Percentiles rank a stretch among this genome's conserved stretches.
phyloP scores from a whole-genome alignment of 2,888 invertebrate genomes.

The Tetranychus piercei region DNA sequence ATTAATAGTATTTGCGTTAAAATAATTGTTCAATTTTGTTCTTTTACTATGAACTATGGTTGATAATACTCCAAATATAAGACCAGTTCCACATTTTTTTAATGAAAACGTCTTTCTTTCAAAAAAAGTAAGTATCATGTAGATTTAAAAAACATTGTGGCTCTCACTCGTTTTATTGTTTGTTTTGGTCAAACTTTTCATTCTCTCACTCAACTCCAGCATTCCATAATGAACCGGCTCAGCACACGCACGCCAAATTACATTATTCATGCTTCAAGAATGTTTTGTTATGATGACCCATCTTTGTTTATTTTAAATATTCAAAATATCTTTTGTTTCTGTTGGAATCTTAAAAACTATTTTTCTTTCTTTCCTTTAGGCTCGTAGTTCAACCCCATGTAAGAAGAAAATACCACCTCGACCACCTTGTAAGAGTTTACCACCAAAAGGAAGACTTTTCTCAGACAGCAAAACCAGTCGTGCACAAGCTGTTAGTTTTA shows the following conservation, averaged over 20 bases:
- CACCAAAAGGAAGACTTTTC: constrained; percentile 20
- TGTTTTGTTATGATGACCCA: too few species aligned
- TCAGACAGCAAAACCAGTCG: constrained; percentile 11
- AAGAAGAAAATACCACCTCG: constrained; percentile 21
- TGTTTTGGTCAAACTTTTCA: constrained; percentile 7
- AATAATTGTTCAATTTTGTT: neutral
- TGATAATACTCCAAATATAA: neutral
- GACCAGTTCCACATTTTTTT: constrained; percentile 18
- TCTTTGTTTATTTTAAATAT: too few species aligned
- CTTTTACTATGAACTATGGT: constrained; percentile 6
- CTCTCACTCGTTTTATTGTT: neutral
- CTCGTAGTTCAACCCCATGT: constrained; percentile 14
- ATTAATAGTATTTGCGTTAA: too few species aligned
- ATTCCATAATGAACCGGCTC: neutral
- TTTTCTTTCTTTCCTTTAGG: neutral
- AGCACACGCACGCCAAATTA: too few species aligned
- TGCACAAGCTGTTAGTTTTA: constrained; percentile 24
- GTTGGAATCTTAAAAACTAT: neutral
- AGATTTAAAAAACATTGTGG: neutral
- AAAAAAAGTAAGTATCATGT: constrained; percentile 15
- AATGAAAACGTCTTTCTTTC: constrained; percentile 18
- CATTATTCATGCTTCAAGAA: too few species aligned
- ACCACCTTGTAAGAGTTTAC: constrained; percentile 19
- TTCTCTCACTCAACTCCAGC: neutral
- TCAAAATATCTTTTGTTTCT: too few species aligned